Evolutionary conservation across 1,140 invertebrate genomes (phyloP).

Genomic region (Trachelipus rathkii): DNA sequence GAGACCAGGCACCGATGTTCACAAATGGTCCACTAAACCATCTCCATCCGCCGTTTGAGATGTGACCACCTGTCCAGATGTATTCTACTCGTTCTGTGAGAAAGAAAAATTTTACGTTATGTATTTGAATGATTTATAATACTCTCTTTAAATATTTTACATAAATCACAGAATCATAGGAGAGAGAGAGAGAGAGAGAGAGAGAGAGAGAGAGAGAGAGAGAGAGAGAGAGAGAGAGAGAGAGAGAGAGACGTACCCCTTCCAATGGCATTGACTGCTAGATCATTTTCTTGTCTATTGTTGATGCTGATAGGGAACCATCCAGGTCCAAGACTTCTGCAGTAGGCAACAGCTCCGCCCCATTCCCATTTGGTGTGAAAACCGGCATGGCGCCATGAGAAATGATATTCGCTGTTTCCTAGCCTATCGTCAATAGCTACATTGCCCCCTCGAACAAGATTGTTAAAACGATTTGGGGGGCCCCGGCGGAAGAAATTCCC

Average conservation of each 20-base stretch:
- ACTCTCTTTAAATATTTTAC: too few species aligned
- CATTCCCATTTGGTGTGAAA: neutral
- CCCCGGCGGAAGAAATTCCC: too few species aligned
- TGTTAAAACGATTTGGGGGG: too few species aligned
- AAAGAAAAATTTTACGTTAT: too few species aligned
- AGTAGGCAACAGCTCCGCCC: slow-evolving; percentile 16
- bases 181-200: too few species aligned
- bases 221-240: too few species aligned
- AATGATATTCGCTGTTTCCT: slow-evolving; percentile 18
- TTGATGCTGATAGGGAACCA: slow-evolving; percentile 20
- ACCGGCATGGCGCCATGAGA: slow-evolving; percentile 3
- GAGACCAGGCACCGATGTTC: slow-evolving; percentile 24
- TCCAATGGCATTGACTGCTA: neutral
- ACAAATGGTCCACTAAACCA: slow-evolving; percentile 25
- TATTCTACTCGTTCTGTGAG: slow-evolving; percentile 25
- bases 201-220: too few species aligned
- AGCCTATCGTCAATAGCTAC: slow-evolving; percentile 8
- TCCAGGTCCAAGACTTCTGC: slow-evolving; percentile 14
- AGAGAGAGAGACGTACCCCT: slow-evolving; percentile 8
- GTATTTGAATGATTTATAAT: too few species aligned
- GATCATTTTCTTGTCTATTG: neutral
- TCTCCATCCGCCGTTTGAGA: neutral
- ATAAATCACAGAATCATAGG: too few species aligned
- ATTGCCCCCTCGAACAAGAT: too few species aligned
- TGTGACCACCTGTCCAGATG: slow-evolving; percentile 26